Percentiles rank a stretch among this genome's conserved stretches.
Conservation (phyloP, 2,888 invertebrate species). For the Drosophila demipolita region DNA sequence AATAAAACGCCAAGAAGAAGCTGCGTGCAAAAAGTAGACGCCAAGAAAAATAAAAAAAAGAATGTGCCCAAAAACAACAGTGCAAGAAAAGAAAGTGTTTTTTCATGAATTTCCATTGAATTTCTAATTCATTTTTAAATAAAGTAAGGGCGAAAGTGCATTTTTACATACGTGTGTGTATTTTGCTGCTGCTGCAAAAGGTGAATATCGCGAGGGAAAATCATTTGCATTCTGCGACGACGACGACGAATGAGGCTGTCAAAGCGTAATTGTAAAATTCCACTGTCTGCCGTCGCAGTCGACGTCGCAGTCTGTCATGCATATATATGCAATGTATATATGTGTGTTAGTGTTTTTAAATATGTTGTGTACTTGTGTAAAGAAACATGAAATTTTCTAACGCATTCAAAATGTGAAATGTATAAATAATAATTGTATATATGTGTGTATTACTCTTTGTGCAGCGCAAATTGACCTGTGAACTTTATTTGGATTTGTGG, state of each 20-base stretch:
- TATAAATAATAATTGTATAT: constrained; percentile 47
- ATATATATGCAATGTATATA: constrained; percentile 23
- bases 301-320: constrained; percentile 58
- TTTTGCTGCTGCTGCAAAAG: constrained; percentile 48
- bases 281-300: constrained; percentile 72
- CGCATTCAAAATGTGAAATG: constrained; percentile 53
- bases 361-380: constrained; percentile 48
- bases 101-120: constrained; percentile 50
- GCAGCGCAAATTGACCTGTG: constrained; percentile 44
- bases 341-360: constrained; percentile 3
- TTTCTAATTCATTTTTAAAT: constrained; percentile 58
- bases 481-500: constrained; percentile 29
- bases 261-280: constrained; percentile 83
- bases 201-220: constrained; percentile 73
- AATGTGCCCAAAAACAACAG: constrained; percentile 70
- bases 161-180: constrained; percentile 52
- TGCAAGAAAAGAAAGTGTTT: constrained; percentile 71
- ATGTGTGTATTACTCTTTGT: constrained; percentile 61
- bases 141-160: constrained; percentile 72
- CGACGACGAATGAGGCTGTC: constrained; percentile 79
- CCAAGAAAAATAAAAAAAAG: constrained; percentile 72
- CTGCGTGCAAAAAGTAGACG: constrained; percentile 72
- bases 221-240: constrained; percentile 75
- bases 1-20: constrained; percentile 74
- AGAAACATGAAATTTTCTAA: constrained; percentile 67